Percentiles rank a stretch among this genome's conserved stretches.
These are phyloP conservation scores for Trichomycterus rosablanca DNA, from an alignment of 2,113 vertebrate genomes.

Conservation along the genomic window DNA sequence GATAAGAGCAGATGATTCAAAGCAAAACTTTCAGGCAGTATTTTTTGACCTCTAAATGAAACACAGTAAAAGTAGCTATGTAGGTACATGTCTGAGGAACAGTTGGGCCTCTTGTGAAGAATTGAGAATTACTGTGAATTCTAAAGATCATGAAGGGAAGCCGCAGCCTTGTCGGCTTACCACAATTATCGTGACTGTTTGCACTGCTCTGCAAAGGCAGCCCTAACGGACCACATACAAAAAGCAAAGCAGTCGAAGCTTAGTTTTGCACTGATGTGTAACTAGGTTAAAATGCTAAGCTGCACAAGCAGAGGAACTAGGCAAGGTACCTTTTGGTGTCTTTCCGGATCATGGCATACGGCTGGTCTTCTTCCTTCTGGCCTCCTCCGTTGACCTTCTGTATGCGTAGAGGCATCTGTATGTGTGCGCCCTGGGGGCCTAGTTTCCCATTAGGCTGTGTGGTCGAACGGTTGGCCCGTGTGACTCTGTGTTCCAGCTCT, in stretches of 20 bases:
- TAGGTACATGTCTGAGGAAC: background rate
- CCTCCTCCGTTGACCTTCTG: constrained; percentile 34
- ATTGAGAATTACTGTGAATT: constrained; percentile 41
- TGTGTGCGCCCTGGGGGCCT: constrained; percentile 33
- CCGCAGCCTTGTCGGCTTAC: constrained; percentile 42
- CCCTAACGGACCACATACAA: constrained; percentile 23
- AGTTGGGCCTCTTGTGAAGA: constrained; percentile 10
- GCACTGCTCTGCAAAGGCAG: constrained; percentile 36
- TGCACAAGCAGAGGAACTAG: background rate
- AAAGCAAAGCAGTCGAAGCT: background rate
- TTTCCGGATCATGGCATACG: constrained; percentile 58
- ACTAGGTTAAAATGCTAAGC: background rate
- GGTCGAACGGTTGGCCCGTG: background rate
- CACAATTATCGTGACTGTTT: constrained; percentile 36
- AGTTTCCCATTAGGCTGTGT: constrained; percentile 56
- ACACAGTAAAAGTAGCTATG: too few species aligned
- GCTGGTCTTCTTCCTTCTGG: constrained; percentile 53
- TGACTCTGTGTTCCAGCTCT: constrained; percentile 18
- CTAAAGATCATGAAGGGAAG: constrained; percentile 45
- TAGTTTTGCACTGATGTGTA: background rate
- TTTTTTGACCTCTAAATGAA: background rate
- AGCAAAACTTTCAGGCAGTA: background rate
- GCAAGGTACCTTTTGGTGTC: constrained; percentile 66
- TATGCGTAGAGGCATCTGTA: constrained; percentile 54
- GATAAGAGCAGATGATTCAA: constrained; percentile 18